phyloP scores from a whole-genome alignment of 2,113 vertebrate species.

The Anser cygnoides region DNA sequence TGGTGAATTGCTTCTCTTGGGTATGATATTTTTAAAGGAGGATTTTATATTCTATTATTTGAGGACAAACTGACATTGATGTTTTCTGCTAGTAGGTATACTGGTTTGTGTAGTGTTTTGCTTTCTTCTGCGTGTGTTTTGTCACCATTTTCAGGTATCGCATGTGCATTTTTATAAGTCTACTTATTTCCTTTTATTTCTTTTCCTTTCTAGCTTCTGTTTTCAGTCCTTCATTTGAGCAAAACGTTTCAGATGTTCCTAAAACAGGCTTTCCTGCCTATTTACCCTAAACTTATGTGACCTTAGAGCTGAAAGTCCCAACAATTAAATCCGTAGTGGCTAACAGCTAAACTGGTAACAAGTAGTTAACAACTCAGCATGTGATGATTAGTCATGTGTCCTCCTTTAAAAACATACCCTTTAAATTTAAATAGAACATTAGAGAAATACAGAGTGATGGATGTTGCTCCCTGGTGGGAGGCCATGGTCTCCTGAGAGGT shows the following conservation, averaged over 20 bases:
- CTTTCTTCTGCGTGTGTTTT: neutral
- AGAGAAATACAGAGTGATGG: neutral
- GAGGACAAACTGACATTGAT: neutral
- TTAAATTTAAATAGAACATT: neutral
- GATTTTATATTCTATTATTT: neutral
- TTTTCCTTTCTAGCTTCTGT: neutral
- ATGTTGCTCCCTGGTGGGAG: neutral
- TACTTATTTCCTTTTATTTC: neutral
- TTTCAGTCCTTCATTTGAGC: neutral
- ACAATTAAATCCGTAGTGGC: neutral
- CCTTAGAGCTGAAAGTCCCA: neutral
- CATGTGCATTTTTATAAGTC: neutral
- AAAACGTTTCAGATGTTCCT: neutral
- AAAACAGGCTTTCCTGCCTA: neutral
- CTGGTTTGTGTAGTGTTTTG: neutral
- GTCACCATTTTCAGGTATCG: neutral
- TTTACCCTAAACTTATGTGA: neutral
- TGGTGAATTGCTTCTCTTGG: neutral
- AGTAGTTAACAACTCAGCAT: neutral
- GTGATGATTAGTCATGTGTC: neutral
- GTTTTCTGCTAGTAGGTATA: neutral
- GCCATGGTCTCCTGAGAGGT: neutral
- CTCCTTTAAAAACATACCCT: neutral
- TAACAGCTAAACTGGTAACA: neutral
- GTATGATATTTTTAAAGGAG: neutral